These are phyloP conservation scores for Scyliorhinus canicula DNA, from an alignment of 2,797 vertebrate genomes.

Conservation along the genomic window DNA sequence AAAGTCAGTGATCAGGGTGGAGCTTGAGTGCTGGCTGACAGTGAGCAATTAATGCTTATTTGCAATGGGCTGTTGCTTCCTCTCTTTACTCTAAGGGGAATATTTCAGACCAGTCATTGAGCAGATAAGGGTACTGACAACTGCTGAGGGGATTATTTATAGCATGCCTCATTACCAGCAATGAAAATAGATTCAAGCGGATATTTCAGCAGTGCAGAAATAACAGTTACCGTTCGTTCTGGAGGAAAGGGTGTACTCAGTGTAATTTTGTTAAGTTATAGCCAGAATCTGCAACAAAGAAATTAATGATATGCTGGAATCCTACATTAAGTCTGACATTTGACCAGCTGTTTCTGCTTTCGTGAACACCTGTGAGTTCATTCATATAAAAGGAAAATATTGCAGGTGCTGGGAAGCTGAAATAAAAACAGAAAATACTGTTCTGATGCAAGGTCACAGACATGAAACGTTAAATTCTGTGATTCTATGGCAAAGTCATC, in stretches of 20 bases:
- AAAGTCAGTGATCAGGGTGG: not conserved
- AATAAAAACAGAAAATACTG: not conserved
- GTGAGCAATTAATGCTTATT: not conserved
- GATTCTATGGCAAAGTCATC: too few species aligned
- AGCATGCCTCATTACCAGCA: not conserved
- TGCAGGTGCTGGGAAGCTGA: not conserved
- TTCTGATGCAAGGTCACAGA: too few species aligned
- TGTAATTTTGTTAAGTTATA: conserved; percentile 1
- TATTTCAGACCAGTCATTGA: not conserved
- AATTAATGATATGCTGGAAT: conserved; percentile 1
- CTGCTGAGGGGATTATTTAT: conserved; percentile 9
- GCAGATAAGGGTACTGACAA: not conserved
- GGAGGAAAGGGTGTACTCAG: not conserved
- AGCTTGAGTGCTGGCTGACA: not conserved
- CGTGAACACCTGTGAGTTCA: not conserved
- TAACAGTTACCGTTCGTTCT: not conserved
- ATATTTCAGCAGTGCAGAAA: not conserved
- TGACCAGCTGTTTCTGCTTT: not conserved
- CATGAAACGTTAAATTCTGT: too few species aligned
- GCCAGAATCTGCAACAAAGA: not conserved
- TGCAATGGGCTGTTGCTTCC: not conserved
- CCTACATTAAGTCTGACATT: not conserved
- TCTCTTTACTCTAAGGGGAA: not conserved
- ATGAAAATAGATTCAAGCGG: not conserved
- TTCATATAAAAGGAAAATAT: not conserved